Conservation (phyloP, 1,140 invertebrate species). For the Plutomurus gul region DNA sequence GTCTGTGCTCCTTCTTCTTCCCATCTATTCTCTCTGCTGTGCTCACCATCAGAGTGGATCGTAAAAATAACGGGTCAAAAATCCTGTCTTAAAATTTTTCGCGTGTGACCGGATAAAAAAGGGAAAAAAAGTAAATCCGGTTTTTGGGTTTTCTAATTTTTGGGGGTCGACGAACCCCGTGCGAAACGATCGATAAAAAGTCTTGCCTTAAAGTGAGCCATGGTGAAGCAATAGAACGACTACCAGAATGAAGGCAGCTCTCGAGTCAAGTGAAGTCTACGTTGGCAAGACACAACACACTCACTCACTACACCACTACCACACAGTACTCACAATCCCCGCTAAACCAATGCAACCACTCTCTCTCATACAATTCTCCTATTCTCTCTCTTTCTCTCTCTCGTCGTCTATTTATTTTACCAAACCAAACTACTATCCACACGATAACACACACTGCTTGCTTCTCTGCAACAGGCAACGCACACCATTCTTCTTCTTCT, state of each 20-base stretch:
- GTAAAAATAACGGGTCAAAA: conserved; percentile 50
- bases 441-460: too few relatives aligned
- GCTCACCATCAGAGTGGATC: conserved; percentile 29
- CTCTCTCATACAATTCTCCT: too few relatives aligned
- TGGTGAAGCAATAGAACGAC: not conserved
- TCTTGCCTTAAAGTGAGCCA: conserved; percentile 16
- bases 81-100: conserved; percentile 49
- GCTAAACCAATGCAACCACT: too few relatives aligned
- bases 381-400: too few relatives aligned
- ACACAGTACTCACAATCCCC: too few relatives aligned
- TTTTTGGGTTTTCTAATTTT: conserved; percentile 49
- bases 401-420: too few relatives aligned
- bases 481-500: too few relatives aligned
- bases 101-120: conserved; percentile 52
- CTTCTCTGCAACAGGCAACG: too few relatives aligned
- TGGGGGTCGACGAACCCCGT: conserved; percentile 49
- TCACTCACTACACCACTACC: too few relatives aligned
- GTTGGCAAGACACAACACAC: not conserved
- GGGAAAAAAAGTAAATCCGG: conserved; percentile 47
- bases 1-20: not conserved
- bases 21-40: not conserved
- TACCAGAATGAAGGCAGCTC: too few relatives aligned
- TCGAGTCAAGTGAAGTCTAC: too few relatives aligned
- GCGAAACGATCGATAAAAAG: conserved; percentile 50
- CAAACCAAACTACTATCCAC: too few relatives aligned